Percentiles rank a stretch among this genome's conserved stretches.
Evolutionary conservation across 2,113 vertebrate species (phyloP).

Genomic region (Nannospalax galili): DNA sequence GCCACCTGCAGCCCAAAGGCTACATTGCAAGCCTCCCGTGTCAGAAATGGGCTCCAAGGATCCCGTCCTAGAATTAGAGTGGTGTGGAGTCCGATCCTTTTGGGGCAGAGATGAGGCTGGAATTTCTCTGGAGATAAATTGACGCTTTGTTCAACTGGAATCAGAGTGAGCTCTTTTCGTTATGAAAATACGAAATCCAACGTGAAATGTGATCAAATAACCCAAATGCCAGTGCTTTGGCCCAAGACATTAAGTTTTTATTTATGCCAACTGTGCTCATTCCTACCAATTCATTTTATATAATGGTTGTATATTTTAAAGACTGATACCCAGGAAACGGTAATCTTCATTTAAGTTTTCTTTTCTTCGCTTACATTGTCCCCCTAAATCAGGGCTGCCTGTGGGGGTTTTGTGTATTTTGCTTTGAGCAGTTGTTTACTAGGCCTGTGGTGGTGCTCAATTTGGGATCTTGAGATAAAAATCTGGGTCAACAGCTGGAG

Average conservation of each 20-base stretch:
- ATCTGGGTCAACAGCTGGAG: not conserved
- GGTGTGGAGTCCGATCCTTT: not conserved
- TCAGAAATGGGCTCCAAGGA: not conserved
- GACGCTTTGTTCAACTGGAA: not conserved
- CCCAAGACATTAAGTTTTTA: not conserved
- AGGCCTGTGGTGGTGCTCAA: not conserved
- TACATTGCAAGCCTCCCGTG: not conserved
- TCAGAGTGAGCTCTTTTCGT: not conserved
- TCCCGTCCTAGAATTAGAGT: rapidly evolving
- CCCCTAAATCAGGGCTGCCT: not conserved
- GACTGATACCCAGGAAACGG: not conserved
- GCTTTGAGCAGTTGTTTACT: not conserved
- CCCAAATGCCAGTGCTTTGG: not conserved
- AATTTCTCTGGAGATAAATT: not conserved
- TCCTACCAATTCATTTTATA: not conserved
- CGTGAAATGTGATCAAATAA: not conserved
- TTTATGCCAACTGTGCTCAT: not conserved
- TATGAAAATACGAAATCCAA: not conserved
- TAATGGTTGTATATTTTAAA: not conserved
- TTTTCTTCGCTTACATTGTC: not conserved
- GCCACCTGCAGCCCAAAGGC: conserved; percentile 56
- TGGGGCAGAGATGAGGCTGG: not conserved
- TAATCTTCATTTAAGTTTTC: not conserved
- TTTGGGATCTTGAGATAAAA: not conserved
- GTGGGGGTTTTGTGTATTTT: not conserved